phyloP scores from a whole-genome alignment of 2,888 invertebrate species.

The Hydriomena furcata region DNA sequence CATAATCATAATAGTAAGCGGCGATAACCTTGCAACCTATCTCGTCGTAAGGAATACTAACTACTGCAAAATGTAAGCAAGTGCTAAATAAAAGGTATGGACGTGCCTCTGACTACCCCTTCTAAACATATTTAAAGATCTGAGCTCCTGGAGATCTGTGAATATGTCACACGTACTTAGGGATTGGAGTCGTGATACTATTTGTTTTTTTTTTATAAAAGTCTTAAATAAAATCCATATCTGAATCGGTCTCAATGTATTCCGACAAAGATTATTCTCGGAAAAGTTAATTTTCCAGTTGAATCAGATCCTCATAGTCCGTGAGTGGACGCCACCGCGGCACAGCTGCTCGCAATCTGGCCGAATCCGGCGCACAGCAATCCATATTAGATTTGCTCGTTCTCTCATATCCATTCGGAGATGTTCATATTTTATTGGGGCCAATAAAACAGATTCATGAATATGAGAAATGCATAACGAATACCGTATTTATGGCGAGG shows the following conservation, averaged over 20 bases:
- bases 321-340: constrained; percentile 20
- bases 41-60: too few species aligned
- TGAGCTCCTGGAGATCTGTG: too few species aligned
- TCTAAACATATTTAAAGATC: too few species aligned
- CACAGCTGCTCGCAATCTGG: constrained; percentile 61
- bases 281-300: constrained; percentile 31
- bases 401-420: constrained; percentile 83
- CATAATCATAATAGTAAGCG: too few species aligned
- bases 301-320: constrained; percentile 23
- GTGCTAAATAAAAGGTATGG: too few species aligned
- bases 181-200: too few species aligned
- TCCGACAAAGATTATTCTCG: constrained; percentile 5
- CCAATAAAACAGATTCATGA: constrained; percentile 85
- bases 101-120: too few species aligned
- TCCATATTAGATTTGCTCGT: constrained; percentile 83
- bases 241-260: background rate
- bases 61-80: too few species aligned
- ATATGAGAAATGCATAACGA: constrained; percentile 84
- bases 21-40: too few species aligned
- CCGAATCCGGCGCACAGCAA: constrained; percentile 79
- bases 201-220: too few species aligned
- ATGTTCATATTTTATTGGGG: constrained; percentile 85
- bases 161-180: too few species aligned
- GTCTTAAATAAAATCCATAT: too few species aligned
- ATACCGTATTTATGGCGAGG: constrained; percentile 82